Percentiles rank a stretch among this genome's conserved stretches.
Evolutionary conservation across 1,140 invertebrate species (phyloP).

Genomic region (Drosophila simulans): DNA sequence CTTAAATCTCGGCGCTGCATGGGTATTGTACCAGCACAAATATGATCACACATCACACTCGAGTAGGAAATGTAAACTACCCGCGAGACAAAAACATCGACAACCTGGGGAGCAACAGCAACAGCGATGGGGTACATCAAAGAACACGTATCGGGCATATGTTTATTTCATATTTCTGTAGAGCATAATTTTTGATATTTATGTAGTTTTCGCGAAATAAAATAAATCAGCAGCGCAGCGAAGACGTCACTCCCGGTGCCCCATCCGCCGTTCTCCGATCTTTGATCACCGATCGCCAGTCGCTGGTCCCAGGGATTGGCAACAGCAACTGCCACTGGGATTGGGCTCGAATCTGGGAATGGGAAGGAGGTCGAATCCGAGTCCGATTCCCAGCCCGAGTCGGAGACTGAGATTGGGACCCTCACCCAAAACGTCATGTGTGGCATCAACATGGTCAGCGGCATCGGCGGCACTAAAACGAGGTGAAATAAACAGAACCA

Average conservation of each 20-base stretch:
- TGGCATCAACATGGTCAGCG: slow-evolving; percentile 62
- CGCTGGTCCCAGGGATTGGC: slow-evolving; percentile 14
- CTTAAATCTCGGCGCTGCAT: slow-evolving; percentile 49
- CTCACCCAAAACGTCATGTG: slow-evolving; percentile 71
- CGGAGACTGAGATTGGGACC: slow-evolving; percentile 14
- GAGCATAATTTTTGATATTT: slow-evolving; percentile 81
- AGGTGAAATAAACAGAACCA: slow-evolving; percentile 60
- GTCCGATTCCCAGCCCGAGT: slow-evolving; percentile 2
- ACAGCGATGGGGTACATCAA: slow-evolving; percentile 38
- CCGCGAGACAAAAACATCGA: slow-evolving; percentile 49
- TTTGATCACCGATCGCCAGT: neutral
- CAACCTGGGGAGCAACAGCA: slow-evolving; percentile 47
- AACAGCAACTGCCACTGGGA: slow-evolving; percentile 29
- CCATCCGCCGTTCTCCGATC: slow-evolving; percentile 13
- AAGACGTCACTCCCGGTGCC: slow-evolving; percentile 62
- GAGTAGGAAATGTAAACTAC: slow-evolving; percentile 81
- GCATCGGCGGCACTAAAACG: slow-evolving; percentile 47
- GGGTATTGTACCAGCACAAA: slow-evolving; percentile 63
- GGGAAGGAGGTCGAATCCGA: slow-evolving; percentile 14
- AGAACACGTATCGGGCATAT: slow-evolving; percentile 49
- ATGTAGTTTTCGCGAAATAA: slow-evolving; percentile 80
- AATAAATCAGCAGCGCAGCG: slow-evolving; percentile 74
- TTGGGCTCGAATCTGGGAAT: slow-evolving; percentile 52
- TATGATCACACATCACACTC: slow-evolving; percentile 72
- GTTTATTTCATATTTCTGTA: slow-evolving; percentile 79